These are phyloP conservation scores for Exocentrus adspersus DNA, from an alignment of 2,888 invertebrate species.

Conservation along the genomic window DNA sequence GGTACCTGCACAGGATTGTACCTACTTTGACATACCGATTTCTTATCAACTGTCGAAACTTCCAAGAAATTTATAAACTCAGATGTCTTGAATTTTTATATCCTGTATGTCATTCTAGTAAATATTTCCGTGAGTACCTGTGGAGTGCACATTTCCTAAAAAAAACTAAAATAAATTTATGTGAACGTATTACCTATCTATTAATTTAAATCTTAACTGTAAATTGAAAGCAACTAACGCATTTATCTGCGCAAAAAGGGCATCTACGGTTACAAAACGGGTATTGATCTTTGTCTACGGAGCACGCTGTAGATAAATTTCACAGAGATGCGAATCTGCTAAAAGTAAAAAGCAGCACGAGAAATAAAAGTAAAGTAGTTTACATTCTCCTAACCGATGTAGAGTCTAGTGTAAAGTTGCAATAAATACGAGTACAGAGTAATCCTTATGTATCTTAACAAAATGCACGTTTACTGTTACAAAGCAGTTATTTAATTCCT, in stretches of 20 bases:
- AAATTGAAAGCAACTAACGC: not conserved
- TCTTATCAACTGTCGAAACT: too few species aligned
- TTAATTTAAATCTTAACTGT: not conserved
- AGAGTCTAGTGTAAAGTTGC: conserved; percentile 21
- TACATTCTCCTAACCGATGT: conserved; percentile 20
- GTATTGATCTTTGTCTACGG: not conserved
- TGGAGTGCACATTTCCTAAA: not conserved
- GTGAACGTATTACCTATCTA: not conserved
- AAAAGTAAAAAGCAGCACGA: not conserved
- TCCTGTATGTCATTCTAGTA: too few species aligned
- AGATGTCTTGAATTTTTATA: too few species aligned
- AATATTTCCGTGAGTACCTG: too few species aligned
- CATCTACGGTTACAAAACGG: conserved; percentile 1
- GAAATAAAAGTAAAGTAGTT: conserved; percentile 13
- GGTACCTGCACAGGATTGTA: too few species aligned
- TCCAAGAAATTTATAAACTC: too few species aligned
- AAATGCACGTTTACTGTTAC: conserved; percentile 45
- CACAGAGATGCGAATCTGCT: conserved; percentile 11
- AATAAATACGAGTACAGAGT: conserved; percentile 22
- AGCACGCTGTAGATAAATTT: not conserved
- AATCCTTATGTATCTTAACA: conserved; percentile 37
- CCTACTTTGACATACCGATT: too few species aligned
- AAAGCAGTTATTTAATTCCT: conserved; percentile 51
- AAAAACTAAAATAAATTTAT: not conserved
- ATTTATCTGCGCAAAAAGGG: not conserved